These are phyloP conservation scores for Rhagonycha lutea DNA, from an alignment of 2,888 invertebrate species.

Conservation along the genomic window DNA sequence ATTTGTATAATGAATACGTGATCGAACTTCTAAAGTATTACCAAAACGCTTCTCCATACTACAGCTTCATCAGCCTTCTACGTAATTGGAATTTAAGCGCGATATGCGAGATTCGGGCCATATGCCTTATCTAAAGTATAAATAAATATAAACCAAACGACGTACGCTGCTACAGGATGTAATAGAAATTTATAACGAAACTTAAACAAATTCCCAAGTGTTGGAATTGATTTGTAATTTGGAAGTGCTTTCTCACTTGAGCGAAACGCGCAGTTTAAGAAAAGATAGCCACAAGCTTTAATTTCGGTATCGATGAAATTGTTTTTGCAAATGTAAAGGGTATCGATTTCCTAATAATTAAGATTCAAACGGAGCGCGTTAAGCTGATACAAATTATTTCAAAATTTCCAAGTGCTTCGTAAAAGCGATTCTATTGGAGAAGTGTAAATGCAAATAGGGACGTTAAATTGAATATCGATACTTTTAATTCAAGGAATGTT, in stretches of 20 bases:
- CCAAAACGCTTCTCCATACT: slow-evolving; percentile 1
- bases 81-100: slow-evolving; percentile 3
- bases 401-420: not conserved
- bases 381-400: not conserved
- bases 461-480: not conserved
- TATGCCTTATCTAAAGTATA: slow-evolving; percentile 3
- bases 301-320: not conserved
- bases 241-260: not conserved
- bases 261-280: not conserved
- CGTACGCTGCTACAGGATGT: not conserved
- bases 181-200: not conserved
- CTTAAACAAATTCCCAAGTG: not conserved
- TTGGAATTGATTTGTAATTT: not conserved
- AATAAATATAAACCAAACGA: not conserved
- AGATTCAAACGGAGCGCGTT: not conserved
- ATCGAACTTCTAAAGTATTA: slow-evolving; percentile 12
- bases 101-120: not conserved
- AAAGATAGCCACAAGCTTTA: not conserved
- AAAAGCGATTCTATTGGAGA: not conserved
- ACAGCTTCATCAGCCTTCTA: not conserved
- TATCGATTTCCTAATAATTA: not conserved
- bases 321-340: not conserved
- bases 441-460: not conserved
- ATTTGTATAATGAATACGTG: slow-evolving; percentile 16
- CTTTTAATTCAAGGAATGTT: not conserved